These are phyloP conservation scores for Cerastis leucographa DNA, from an alignment of 2,888 invertebrate genomes.

Conservation along the genomic window DNA sequence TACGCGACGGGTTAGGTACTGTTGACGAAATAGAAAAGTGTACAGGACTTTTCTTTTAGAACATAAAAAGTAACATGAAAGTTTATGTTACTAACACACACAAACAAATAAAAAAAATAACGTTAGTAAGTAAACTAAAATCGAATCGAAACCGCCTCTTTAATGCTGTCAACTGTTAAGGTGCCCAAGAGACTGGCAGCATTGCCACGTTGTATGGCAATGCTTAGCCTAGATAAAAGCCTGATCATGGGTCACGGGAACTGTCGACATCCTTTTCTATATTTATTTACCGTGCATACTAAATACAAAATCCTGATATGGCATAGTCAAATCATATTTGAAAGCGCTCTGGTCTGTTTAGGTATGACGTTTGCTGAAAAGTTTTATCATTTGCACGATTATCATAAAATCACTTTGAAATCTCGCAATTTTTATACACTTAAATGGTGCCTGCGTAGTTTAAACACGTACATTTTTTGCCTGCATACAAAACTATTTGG, in stretches of 20 bases:
- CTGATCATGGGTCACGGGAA: not conserved
- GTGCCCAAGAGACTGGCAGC: not conserved
- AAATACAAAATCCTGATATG: not conserved
- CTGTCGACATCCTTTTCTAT: not conserved
- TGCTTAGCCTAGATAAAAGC: not conserved
- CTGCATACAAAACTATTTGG: not conserved
- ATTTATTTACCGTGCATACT: not conserved
- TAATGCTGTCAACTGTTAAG: not conserved
- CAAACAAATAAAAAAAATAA: too few species aligned
- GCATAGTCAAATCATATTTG: not conserved
- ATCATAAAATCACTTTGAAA: not conserved
- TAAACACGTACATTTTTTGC: not conserved
- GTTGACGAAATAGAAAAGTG: constrained; percentile 2
- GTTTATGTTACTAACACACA: not conserved
- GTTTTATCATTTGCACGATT: not conserved
- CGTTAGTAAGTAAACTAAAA: too few species aligned
- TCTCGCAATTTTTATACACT: not conserved
- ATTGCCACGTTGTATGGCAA: not conserved
- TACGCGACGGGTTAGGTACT: constrained; percentile 53
- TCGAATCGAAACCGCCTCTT: too few species aligned
- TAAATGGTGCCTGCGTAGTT: not conserved
- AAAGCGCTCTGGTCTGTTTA: not conserved
- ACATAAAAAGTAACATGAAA: too few species aligned
- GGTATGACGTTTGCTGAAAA: not conserved
- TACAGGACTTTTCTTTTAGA: not conserved